Conservation (phyloP, 2,797 vertebrate genomes). For the Syngnathus rostellatus region DNA sequence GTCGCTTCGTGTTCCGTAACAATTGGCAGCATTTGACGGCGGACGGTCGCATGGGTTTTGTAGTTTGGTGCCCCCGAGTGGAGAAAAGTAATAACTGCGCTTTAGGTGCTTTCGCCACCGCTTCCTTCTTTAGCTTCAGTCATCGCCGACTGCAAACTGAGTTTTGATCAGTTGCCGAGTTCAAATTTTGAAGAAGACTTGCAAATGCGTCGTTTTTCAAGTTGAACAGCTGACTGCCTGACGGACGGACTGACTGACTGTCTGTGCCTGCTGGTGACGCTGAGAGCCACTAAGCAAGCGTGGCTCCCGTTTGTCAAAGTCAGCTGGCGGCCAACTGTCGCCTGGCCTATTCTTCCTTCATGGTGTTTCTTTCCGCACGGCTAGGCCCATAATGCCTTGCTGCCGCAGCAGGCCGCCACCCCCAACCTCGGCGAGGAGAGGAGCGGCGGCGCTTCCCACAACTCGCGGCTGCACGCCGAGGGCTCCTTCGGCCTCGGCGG, state of each 20-base stretch:
- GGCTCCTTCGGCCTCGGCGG: conserved; percentile 61
- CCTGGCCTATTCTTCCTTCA: conserved; percentile 59
- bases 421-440: conserved; percentile 69
- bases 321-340: conserved; percentile 43
- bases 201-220: not conserved
- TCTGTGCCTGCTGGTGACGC: not conserved
- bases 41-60: no score
- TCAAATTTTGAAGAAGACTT: not conserved
- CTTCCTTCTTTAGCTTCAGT: no score
- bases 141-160: no score
- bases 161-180: no score
- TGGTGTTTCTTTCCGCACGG: conserved; percentile 50
- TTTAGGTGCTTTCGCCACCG: no score
- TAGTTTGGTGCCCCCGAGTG: no score
- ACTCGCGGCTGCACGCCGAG: conserved; percentile 63
- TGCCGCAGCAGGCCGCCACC: conserved; percentile 71
- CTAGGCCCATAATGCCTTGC: conserved; percentile 64
- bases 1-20: no score
- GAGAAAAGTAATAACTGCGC: no score
- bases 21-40: no score
- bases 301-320: conserved; percentile 30
- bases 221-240: not conserved
- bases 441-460: conserved; percentile 55
- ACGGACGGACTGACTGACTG: not conserved
- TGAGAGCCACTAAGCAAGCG: conserved; percentile 28